phyloP scores from a whole-genome alignment of 2,113 vertebrate species.

The Motacilla tschutschensis region DNA sequence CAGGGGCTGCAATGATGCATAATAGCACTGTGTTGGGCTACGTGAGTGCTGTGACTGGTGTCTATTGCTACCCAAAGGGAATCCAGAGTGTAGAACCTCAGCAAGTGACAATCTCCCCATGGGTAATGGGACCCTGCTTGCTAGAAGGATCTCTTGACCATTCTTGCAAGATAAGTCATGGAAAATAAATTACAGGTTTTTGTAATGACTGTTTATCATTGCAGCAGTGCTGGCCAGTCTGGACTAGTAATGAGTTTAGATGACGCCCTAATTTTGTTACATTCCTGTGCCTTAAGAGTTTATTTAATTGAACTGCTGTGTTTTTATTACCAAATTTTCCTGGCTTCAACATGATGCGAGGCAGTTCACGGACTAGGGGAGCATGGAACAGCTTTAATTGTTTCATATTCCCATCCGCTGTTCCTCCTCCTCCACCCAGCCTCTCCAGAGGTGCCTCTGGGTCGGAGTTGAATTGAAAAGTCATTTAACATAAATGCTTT shows the following conservation, averaged over 20 bases:
- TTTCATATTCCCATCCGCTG: not conserved
- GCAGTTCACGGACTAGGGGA: not conserved
- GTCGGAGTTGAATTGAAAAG: constrained; percentile 45
- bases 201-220: not conserved
- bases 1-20: not conserved
- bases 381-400: not conserved
- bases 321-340: constrained; percentile 43
- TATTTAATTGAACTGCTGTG: constrained; percentile 42
- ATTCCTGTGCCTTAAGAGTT: constrained; percentile 15
- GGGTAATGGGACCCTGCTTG: not conserved
- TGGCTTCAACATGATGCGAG: not conserved
- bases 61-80: not conserved
- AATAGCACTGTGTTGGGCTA: not conserved
- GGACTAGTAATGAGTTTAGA: not conserved
- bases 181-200: constrained; percentile 5
- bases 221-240: not conserved
- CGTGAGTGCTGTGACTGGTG: not conserved
- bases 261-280: constrained; percentile 25
- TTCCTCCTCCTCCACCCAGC: not conserved
- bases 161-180: not conserved
- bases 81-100: not conserved
- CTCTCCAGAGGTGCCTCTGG: constrained; percentile 11
- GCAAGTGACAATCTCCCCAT: not conserved
- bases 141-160: not conserved
- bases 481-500: constrained; percentile 18